A percentile compares a stretch with the other conserved stretches of the same genome.
These are phyloP conservation scores for Mohoua ochrocephala DNA, from an alignment of 2,113 vertebrate genomes.

Conservation along the genomic window DNA sequence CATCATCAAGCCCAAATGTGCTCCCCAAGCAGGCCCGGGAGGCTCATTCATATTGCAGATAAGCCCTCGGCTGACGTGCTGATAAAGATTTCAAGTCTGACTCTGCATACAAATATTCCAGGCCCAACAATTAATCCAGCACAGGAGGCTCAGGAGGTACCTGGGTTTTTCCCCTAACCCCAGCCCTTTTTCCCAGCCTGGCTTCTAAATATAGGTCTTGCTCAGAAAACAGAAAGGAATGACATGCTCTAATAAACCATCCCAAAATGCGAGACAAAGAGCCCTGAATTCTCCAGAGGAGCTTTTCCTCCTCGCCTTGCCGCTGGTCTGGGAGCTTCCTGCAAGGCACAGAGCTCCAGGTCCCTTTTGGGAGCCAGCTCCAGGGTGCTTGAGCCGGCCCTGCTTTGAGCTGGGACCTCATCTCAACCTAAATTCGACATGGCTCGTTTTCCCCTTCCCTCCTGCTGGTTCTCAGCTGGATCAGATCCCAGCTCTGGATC, in stretches of 20 bases:
- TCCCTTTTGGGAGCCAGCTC: not conserved
- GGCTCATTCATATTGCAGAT: conserved; percentile 32
- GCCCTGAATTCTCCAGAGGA: not conserved
- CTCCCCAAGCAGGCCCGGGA: not conserved
- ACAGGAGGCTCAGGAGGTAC: not conserved
- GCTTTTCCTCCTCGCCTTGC: not conserved
- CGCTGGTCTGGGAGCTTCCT: not conserved
- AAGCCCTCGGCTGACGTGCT: not conserved
- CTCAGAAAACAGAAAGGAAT: not conserved
- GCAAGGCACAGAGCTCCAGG: not conserved
- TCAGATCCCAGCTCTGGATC: not conserved
- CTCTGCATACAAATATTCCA: conserved; percentile 22
- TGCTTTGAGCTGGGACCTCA: not conserved
- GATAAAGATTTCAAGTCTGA: conserved; percentile 37
- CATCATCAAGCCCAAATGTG: not conserved
- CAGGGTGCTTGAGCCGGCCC: not conserved
- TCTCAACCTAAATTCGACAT: not conserved
- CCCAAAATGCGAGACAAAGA: not conserved
- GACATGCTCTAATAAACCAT: not conserved
- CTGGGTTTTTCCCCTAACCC: not conserved
- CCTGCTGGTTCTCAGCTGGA: not conserved
- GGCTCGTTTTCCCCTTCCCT: fast-evolving
- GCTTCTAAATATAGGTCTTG: not conserved
- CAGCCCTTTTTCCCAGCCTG: not conserved
- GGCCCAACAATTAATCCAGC: not conserved